These are phyloP conservation scores for Microcebus lehilahytsara DNA, from an alignment of 2,113 vertebrate species.

Conservation along the genomic window DNA sequence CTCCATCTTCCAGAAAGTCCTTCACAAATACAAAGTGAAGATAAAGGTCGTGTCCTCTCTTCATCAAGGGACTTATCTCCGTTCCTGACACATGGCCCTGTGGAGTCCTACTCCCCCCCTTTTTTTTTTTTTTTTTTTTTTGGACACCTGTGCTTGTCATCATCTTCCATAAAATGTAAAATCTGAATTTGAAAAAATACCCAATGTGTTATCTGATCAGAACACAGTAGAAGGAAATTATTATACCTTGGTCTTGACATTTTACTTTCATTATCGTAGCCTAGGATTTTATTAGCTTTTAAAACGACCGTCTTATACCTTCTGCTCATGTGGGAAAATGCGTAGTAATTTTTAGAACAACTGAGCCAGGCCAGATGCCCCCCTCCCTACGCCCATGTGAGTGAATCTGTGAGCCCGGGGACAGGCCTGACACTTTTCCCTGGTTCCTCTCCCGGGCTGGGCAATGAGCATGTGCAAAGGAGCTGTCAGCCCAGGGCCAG, in stretches of 20 bases:
- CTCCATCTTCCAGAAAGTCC: neutral
- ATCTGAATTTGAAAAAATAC: neutral
- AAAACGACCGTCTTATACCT: neutral
- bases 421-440: neutral
- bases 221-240: neutral
- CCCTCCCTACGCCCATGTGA: too few species aligned
- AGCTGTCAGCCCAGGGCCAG: neutral
- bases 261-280: neutral
- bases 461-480: neutral
- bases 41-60: neutral
- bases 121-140: neutral
- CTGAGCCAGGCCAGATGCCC: neutral
- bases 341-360: neutral
- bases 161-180: neutral
- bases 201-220: neutral
- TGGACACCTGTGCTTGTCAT: neutral
- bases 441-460: neutral
- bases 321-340: neutral
- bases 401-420: neutral
- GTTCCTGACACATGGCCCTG: neutral
- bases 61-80: too few species aligned
- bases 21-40: neutral
- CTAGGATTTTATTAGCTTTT: neutral
- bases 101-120: neutral
- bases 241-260: neutral